Evolutionary conservation across 2,888 invertebrate genomes (phyloP).

Genomic region (Ennomos erosarius): DNA sequence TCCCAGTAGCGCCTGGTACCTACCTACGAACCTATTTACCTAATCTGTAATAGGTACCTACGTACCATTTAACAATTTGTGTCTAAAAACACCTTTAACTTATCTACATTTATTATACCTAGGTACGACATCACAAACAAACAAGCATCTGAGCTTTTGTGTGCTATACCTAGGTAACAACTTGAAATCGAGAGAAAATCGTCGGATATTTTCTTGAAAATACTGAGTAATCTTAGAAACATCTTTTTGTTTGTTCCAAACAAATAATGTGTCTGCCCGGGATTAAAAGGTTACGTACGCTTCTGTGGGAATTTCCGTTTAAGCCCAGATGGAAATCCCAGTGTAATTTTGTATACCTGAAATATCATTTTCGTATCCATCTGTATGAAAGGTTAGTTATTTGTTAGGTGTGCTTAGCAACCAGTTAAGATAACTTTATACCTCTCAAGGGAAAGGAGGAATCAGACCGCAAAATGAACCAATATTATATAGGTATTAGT

Average conservation of each 20-base stretch:
- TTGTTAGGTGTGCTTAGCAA: not conserved
- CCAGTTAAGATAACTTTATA: too few relatives aligned
- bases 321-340: constrained; percentile 10
- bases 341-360: constrained; percentile 16
- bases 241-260: constrained; percentile 22
- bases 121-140: constrained; percentile 5
- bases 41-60: too few relatives aligned
- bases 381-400: constrained; percentile 9
- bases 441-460: too few relatives aligned
- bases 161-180: constrained; percentile 2
- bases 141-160: not conserved
- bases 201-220: constrained; percentile 7
- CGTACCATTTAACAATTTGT: too few relatives aligned
- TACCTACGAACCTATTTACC: too few relatives aligned
- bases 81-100: too few relatives aligned
- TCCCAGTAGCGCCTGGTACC: too few relatives aligned
- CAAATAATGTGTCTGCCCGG: constrained; percentile 20
- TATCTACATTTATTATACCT: too few relatives aligned
- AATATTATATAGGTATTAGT: too few relatives aligned
- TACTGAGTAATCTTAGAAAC: constrained; percentile 17
- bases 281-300: constrained; percentile 20
- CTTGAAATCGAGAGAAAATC: constrained; percentile 11
- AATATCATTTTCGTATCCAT: constrained; percentile 17
- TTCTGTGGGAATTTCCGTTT: constrained; percentile 15
- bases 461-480: too few relatives aligned